Base-by-base conservation (phyloP, 2,797 vertebrate genomes). In the Naso thynnoides region DNA sequence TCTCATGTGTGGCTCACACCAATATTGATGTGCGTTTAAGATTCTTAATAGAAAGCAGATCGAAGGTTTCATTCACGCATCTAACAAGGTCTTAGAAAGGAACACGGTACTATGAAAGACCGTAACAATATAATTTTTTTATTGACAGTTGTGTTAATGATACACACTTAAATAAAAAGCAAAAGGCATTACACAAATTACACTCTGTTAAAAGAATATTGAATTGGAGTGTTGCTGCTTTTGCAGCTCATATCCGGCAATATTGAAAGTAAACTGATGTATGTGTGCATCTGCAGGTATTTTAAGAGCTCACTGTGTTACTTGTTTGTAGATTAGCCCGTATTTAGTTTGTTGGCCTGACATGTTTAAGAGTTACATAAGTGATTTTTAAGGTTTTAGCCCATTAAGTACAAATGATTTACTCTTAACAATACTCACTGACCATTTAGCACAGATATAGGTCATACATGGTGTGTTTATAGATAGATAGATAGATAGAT, bases 31-130 rank as follows among this genome's bases (percentile, higher is more conserved):
- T 16, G 4, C 16, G 18, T 44, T 19, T 48, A 19, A 62, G 41
- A 38, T 18, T 31, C 31, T 42, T 41, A 23, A 62, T 29, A 75
- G 8, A 75, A 55, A 60, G 15, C 33, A 23, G 10, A 3, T 18
- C 19, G 13, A 36, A 38, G 6, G 2, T 55, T n/a, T 16, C 6
- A 24, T 2, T 3, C 38, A 53, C 9, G 3, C 6, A 11, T 18
- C 11, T 15, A n/a, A 52, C 19, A 2, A 55, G 19, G 24, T n/a
- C n/a, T 0, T 38, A 24, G 62, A n/a, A 52, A 23, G 8, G 16
- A 21, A 10, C n/a, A 53, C 21, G 8, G 2, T 15, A 14, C 44
- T 19, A 16, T 31, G 39, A 26, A 58, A 48, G 1, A 58, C 10
- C 13, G 33, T 4, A 13, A 44, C 19, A 21, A 2, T 15, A 3